These are phyloP conservation scores for Neoscelio sp. DNA, from an alignment of 2,888 invertebrate genomes.

Conservation along the genomic window DNA sequence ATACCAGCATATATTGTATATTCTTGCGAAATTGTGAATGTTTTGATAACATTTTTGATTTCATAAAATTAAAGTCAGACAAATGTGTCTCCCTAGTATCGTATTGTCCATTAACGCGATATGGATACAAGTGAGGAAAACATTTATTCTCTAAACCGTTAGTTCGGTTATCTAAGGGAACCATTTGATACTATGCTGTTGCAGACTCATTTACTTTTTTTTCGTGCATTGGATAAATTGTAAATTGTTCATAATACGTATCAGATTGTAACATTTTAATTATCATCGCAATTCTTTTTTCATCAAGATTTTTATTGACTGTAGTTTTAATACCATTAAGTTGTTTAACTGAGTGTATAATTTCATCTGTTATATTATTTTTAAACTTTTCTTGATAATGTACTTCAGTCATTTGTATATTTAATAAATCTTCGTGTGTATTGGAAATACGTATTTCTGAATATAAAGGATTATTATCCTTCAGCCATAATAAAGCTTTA, in stretches of 20 bases:
- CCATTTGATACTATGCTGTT: constrained; percentile 45
- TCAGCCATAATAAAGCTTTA: constrained; percentile 72
- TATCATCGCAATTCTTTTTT: constrained; percentile 32
- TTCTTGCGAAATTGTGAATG: constrained; percentile 69
- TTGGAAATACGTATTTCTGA: constrained; percentile 70
- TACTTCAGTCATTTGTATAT: constrained; percentile 10
- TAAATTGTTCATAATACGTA: constrained; percentile 40
- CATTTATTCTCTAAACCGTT: constrained; percentile 64
- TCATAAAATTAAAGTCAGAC: constrained; percentile 65
- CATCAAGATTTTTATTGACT: constrained; percentile 10
- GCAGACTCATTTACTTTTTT: constrained; percentile 26
- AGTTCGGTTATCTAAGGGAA: constrained; percentile 63
- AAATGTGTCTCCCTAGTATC: constrained; percentile 60
- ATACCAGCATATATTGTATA: constrained; percentile 69
- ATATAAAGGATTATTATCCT: constrained; percentile 73
- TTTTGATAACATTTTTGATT: constrained; percentile 67
- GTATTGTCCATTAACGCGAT: constrained; percentile 60
- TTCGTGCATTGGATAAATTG: constrained; percentile 44
- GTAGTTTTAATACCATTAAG: too few relatives aligned
- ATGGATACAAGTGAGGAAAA: constrained; percentile 67
- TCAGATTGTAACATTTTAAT: constrained; percentile 22
- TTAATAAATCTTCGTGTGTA: constrained; percentile 36
- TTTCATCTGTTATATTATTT: constrained; percentile 8
- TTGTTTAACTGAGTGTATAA: background rate
- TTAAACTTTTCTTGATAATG: constrained; percentile 50